These are phyloP conservation scores for Myodes glareolus DNA, from an alignment of 2,113 vertebrate genomes.

Conservation along the genomic window DNA sequence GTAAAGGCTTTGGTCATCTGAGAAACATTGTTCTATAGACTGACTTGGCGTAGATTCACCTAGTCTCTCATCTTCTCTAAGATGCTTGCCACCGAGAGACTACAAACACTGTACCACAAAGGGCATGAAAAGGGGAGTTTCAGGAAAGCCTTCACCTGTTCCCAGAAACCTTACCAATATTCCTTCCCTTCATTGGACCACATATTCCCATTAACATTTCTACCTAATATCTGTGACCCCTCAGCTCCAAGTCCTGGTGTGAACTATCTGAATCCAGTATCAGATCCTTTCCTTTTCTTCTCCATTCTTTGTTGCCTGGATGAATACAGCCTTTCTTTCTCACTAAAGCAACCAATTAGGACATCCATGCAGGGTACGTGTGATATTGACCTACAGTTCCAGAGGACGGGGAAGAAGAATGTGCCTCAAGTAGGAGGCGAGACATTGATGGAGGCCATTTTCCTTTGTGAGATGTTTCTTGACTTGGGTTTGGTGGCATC, in stretches of 20 bases:
- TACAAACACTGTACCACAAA: background rate
- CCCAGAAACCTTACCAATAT: background rate
- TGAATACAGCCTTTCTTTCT: background rate
- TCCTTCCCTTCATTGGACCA: background rate
- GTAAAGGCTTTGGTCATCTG: background rate
- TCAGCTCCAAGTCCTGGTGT: background rate
- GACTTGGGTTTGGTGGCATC: background rate
- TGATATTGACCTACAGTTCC: background rate
- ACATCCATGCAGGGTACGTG: no score
- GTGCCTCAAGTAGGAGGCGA: background rate
- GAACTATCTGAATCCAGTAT: background rate
- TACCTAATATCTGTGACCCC: background rate
- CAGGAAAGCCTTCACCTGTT: no score
- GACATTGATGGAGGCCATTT: background rate
- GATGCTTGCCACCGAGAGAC: background rate
- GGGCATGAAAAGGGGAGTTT: no score
- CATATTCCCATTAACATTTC: background rate
- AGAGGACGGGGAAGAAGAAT: background rate
- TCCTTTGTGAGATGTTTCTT: background rate
- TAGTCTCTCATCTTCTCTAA: background rate
- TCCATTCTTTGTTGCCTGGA: background rate
- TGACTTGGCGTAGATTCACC: background rate
- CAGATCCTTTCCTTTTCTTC: background rate
- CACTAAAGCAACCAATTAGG: background rate
- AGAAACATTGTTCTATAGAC: background rate